Evolutionary conservation across 2,113 vertebrate species (phyloP), one percentile per base, ranked within the genome.

Genomic region (Hemiprocne comata): DNA sequence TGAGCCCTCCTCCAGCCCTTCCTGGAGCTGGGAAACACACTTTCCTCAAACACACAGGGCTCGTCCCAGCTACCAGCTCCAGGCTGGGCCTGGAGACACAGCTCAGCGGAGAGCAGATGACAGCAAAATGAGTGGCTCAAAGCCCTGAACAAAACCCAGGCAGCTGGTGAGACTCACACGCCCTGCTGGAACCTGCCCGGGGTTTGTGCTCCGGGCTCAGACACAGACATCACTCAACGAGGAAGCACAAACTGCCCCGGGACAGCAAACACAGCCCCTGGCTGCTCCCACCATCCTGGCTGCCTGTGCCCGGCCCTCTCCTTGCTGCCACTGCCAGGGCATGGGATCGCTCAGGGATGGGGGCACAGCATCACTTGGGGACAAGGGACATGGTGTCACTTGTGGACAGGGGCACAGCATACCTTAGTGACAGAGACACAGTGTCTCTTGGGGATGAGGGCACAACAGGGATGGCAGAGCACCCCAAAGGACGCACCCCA

Each of bases 1-100:
- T 0, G 10, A 55, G 7, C 53, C 20, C 28, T 19, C 44, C 31
- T 78, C 26, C 0, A 1, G 48, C 0, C 0, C 29, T 73, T 25
- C 58, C 54, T 1, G 1, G 61, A 60, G 67, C n/a, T 26, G 67
- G 86, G 55, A 72, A 73, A 79, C 1, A 0, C 1, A 7, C 44
- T 78, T 19, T 13, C 34, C 13, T 24, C 5, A 1, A 24, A 15
- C 62, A 51, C 3, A 0, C 12, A 25, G 69, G 69, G 51, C 61
- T 48, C 2, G 0, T 34, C 61, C 67, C 53, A 21, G 77, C 16
- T 51, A 10, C 70, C 80, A 76, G 87, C 79, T 76, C 55, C 69
- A 40, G 78, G 83, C 69, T 60, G 90, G 21, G 51, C 77, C 46
- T 1, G 1, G 46, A 19, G 87, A 40, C 0, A 2, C 6, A 8